Evolutionary conservation across 2,797 vertebrate species (phyloP), one percentile per base, ranked within the genome.

Genomic region (Eupleurogrammus muticus): DNA sequence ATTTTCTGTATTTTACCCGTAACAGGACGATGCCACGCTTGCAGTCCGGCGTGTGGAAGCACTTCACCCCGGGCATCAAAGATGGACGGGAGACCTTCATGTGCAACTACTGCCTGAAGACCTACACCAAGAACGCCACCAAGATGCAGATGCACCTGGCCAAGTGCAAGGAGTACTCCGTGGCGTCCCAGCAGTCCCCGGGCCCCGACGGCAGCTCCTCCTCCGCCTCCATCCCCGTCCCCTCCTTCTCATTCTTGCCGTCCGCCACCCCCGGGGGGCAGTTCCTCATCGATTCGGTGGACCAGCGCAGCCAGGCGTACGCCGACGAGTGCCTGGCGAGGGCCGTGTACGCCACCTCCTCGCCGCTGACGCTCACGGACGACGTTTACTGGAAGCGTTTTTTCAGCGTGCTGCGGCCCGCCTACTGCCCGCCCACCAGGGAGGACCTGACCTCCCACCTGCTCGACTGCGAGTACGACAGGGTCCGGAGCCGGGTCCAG

Each of bases 111-210:
- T 87, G 85, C 50, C 75, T 50, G 11, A 83, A 66, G 71, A 81
- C 83, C 0, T 78, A 88, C 57, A 76, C 81, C 1, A 84, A 88
- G 65, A 88, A 86, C 4, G 86, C 80, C 0, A 89, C 83, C 42
- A 87, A 89, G 76, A 86, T 86, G 81, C 86, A 89, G 82, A 79
- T 84, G 63, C 87, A 89, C 62, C 65, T 90, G 66, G 73, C 81
- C 66, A 85, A 90, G 64, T 89, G 85, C 63, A 84, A 88, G 60
- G 73, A 81, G 49, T 81, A 81, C 62, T 83, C 79, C 2, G 52
- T 67, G 36, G 47, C 66, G 23, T 83, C 38, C 0, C 83, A 86
- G 65, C 80, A 74, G 76, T 87, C 85, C 0, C 73, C 81, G 0
- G 78, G 79, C 42, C 64, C 77, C 4, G 81, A 88, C 19, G 70